phyloP scores from a whole-genome alignment of 1,140 invertebrate genomes.

The Maconellicoccus hirsutus region DNA sequence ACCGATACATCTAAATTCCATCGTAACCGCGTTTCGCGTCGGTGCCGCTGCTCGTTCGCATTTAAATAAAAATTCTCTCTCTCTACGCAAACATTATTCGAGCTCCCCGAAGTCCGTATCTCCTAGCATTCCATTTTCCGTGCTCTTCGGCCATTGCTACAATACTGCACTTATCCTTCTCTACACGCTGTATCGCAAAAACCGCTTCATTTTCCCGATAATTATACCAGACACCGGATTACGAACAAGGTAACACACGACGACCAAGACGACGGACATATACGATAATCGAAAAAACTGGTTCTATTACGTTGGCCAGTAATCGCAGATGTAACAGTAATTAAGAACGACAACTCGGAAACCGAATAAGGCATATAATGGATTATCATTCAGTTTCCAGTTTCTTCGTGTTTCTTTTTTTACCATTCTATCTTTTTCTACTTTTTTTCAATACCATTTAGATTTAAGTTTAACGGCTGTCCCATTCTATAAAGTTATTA shows the following conservation, averaged over 20 bases:
- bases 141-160: too few species aligned
- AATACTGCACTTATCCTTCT: too few species aligned
- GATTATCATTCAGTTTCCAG: background rate
- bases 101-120: background rate
- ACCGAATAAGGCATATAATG: conserved; percentile 13
- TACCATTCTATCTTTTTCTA: background rate
- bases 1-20: conserved; percentile 10
- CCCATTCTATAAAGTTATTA: background rate
- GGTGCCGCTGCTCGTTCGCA: background rate
- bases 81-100: background rate
- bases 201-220: conserved; percentile 12
- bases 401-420: background rate
- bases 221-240: conserved; percentile 12
- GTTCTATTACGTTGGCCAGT: conserved; percentile 5
- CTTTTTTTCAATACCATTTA: background rate
- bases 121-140: too few species aligned
- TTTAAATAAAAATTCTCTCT: background rate
- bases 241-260: background rate
- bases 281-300: conserved; percentile 19
- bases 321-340: conserved; percentile 19
- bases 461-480: background rate
- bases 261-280: background rate
- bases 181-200: background rate
- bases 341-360: conserved; percentile 14
- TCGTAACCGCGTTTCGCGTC: background rate